phyloP scores from a whole-genome alignment of 2,797 vertebrate genomes.

The Rhinophrynus dorsalis region DNA sequence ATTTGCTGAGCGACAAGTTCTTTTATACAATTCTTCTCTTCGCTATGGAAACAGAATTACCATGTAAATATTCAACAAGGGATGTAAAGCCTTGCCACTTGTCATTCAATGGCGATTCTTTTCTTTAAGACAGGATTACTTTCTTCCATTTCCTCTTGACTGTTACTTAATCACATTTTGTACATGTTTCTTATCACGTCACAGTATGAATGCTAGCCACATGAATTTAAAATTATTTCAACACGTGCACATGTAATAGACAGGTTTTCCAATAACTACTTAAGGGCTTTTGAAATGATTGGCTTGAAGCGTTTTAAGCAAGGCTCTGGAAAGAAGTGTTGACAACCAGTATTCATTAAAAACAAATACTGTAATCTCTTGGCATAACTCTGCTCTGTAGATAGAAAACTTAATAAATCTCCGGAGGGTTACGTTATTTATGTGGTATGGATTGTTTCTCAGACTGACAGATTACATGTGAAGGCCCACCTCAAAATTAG shows the following conservation, averaged over 20 bases:
- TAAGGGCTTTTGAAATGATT: conserved; percentile 4
- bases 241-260: neutral
- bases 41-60: conserved; percentile 30
- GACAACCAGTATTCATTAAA: conserved; percentile 10
- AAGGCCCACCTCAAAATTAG: too few species aligned
- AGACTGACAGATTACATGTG: too few species aligned
- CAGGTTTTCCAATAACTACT: neutral
- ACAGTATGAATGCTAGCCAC: neutral
- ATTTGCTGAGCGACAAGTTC: conserved; percentile 46
- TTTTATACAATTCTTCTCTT: conserved; percentile 6
- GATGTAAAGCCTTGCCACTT: conserved; percentile 29
- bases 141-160: conserved; percentile 4
- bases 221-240: neutral
- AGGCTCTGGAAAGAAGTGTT: conserved; percentile 11
- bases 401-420: too few species aligned
- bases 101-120: conserved; percentile 16
- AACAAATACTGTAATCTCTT: conserved; percentile 25
- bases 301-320: conserved; percentile 7
- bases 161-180: conserved; percentile 7
- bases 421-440: too few species aligned
- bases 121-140: conserved; percentile 31
- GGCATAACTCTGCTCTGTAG: conserved; percentile 38
- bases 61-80: conserved; percentile 16
- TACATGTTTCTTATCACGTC: fast-evolving
- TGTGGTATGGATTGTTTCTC: too few species aligned